Evolutionary conservation across 2,888 invertebrate species (phyloP).

Genomic region (Macropis europaea): DNA sequence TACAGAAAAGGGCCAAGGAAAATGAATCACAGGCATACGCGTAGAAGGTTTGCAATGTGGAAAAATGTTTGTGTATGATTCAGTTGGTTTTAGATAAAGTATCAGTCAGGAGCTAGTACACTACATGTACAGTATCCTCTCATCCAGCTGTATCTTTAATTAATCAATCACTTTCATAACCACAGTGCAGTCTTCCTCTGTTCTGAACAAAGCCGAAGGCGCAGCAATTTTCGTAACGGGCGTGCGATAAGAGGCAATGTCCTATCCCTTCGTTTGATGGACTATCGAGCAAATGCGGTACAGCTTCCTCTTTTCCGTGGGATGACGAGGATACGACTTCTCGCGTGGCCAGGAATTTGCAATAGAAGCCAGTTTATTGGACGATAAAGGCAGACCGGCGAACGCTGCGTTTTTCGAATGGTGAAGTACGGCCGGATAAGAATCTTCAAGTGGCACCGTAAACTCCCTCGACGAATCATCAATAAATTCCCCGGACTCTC

Average conservation of each 20-base stretch:
- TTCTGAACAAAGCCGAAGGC: background rate
- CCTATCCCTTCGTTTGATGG: background rate
- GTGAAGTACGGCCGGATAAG: conserved; percentile 35
- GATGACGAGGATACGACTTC: conserved; percentile 31
- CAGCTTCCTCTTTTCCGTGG: background rate
- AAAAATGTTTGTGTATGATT: no score
- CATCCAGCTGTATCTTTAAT: no score
- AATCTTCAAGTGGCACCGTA: conserved; percentile 47
- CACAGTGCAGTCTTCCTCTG: background rate
- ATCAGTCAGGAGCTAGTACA: no score
- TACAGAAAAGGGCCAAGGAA: no score
- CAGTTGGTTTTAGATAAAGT: no score
- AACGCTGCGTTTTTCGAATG: conserved; percentile 49
- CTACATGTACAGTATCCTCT: no score
- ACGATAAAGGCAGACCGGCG: conserved; percentile 53
- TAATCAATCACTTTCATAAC: background rate
- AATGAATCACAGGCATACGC: no score
- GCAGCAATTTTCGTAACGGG: background rate
- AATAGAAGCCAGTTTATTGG: conserved; percentile 63
- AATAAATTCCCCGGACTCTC: conserved; percentile 45
- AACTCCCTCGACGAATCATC: conserved; percentile 31
- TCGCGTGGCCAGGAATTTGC: conserved; percentile 63
- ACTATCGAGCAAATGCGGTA: conserved; percentile 19
- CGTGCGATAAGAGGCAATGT: background rate
- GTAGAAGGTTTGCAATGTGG: no score